Conservation (phyloP, 2,797 vertebrate genomes). For the Malurus splendens region DNA sequence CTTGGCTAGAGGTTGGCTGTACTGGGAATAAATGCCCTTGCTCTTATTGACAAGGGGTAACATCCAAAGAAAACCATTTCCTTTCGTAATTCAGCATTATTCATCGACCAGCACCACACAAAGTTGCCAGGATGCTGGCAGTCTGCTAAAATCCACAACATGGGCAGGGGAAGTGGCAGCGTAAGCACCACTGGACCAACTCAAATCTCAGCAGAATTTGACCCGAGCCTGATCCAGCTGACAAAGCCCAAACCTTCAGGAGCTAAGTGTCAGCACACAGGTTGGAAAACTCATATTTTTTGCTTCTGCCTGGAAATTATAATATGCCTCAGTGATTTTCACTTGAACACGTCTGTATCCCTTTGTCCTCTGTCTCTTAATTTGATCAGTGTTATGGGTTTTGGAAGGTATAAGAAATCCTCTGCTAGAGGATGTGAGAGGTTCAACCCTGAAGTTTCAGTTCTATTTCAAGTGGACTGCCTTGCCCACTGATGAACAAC, state of each 20-base stretch:
- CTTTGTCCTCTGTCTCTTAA: neutral
- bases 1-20: neutral
- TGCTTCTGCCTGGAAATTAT: constrained; percentile 9
- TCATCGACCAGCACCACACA: neutral
- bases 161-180: neutral
- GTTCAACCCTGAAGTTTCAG: neutral
- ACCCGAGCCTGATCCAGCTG: neutral
- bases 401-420: neutral
- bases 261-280: neutral
- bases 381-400: neutral
- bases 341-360: neutral
- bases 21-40: neutral
- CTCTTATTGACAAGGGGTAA: neutral
- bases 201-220: constrained; percentile 14
- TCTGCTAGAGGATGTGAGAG: neutral
- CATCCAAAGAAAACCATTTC: neutral
- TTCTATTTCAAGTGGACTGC: neutral
- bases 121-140: neutral
- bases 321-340: neutral
- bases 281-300: neutral
- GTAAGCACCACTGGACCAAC: neutral
- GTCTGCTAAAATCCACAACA: neutral
- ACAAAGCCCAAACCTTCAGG: neutral
- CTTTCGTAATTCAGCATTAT: constrained; percentile 4
- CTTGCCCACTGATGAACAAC: neutral